Evolutionary conservation across 2,113 vertebrate genomes (phyloP).

Genomic region (Pandion haliaetus): DNA sequence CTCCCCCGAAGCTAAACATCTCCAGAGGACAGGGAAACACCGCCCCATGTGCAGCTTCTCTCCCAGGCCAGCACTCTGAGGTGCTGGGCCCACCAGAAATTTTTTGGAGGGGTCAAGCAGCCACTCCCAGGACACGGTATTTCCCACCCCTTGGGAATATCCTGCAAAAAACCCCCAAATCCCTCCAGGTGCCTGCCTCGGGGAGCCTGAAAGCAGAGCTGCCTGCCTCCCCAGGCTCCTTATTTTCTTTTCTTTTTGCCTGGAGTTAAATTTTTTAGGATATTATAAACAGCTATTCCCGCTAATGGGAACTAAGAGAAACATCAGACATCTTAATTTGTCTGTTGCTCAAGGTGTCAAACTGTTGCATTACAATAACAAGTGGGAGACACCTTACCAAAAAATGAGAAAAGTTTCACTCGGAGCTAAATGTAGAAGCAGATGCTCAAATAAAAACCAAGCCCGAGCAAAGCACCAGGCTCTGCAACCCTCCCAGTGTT

Average conservation of each 20-base stretch:
- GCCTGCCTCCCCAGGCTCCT: not conserved
- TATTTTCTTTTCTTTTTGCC: not conserved
- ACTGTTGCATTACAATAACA: conserved; percentile 22
- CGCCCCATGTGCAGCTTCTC: accelerated
- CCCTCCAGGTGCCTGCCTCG: not conserved
- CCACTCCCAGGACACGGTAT: not conserved
- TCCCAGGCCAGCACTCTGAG: accelerated
- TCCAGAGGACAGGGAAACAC: not conserved
- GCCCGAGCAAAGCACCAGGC: not conserved
- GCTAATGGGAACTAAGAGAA: not conserved
- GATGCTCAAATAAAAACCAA: not conserved
- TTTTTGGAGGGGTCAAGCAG: not conserved
- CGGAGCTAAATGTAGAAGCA: not conserved
- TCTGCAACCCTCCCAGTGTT: not conserved
- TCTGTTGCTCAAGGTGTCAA: conserved; percentile 1
- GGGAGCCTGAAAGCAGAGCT: not conserved
- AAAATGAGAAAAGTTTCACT: not conserved
- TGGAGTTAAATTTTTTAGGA: not conserved
- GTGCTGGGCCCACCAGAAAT: not conserved
- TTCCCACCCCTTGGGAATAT: not conserved
- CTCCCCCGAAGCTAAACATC: accelerated
- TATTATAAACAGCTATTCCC: not conserved
- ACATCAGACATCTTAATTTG: conserved; percentile 23
- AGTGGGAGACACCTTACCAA: not conserved
- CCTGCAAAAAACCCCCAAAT: not conserved